Evolutionary conservation across 2,797 vertebrate species (phyloP).

Genomic region (Lithobates sylvaticus): DNA sequence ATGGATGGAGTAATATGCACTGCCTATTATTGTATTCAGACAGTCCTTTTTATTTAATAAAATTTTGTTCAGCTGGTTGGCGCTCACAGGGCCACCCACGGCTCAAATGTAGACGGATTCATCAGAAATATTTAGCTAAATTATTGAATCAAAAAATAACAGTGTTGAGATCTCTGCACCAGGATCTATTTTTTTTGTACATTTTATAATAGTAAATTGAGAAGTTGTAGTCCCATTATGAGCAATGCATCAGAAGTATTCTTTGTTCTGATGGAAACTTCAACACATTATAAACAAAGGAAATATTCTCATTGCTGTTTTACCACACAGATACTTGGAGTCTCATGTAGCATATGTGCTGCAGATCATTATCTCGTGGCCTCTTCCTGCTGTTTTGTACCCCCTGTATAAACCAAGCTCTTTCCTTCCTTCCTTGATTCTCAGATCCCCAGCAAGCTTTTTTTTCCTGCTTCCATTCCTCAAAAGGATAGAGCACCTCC

Average conservation of each 20-base stretch:
- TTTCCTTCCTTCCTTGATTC: conserved; percentile 46
- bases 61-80: no score
- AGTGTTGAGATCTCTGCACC: no score
- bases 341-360: conserved; percentile 33
- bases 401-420: background rate
- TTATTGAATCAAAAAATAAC: no score
- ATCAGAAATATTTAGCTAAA: no score
- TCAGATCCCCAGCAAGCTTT: background rate
- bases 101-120: no score
- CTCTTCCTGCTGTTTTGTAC: conserved; percentile 23
- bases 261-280: background rate
- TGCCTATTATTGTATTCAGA: no score
- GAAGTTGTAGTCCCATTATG: background rate
- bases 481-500: conserved; percentile 7
- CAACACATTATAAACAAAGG: background rate
- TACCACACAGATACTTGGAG: background rate
- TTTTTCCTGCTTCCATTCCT: conserved; percentile 35
- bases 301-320: background rate
- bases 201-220: no score
- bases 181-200: no score
- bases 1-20: no score
- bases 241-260: background rate
- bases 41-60: no score
- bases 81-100: no score
- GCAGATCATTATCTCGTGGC: conserved; percentile 22